Evolutionary conservation across 2,888 invertebrate species (phyloP).

Genomic region (Aporophyla nigra): DNA sequence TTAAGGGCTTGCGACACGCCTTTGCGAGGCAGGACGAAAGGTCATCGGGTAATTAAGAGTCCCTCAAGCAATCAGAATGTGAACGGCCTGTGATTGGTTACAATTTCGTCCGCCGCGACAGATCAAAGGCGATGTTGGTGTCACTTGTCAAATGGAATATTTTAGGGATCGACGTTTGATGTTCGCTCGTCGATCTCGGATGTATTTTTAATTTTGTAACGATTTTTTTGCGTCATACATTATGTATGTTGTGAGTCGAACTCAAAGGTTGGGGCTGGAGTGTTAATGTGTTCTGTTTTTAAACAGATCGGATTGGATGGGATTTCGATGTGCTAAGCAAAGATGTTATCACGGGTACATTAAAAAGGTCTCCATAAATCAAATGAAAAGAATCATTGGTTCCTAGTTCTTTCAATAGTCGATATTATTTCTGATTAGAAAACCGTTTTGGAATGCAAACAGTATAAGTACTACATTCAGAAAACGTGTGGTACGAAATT

Average conservation of each 20-base stretch:
- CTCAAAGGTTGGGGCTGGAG: constrained; percentile 41
- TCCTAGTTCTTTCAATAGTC: background rate
- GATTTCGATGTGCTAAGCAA: constrained; percentile 8
- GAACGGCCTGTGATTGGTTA: constrained; percentile 85
- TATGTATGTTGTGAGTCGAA: constrained; percentile 57
- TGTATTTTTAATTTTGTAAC: constrained; percentile 75
- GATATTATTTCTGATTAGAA: background rate
- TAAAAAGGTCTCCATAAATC: background rate
- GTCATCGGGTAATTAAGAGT: constrained; percentile 89
- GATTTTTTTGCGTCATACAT: constrained; percentile 69
- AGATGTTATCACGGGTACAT: constrained; percentile 35
- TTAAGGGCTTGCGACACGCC: constrained; percentile 82
- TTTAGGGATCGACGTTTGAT: constrained; percentile 81
- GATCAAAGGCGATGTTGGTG: constrained; percentile 85
- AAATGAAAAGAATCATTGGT: background rate
- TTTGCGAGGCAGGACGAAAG: constrained; percentile 79
- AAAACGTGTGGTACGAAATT: background rate
- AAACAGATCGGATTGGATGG: constrained; percentile 17
- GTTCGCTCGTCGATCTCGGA: constrained; percentile 69
- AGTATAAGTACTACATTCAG: background rate
- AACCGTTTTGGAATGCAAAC: background rate
- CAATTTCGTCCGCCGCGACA: constrained; percentile 74
- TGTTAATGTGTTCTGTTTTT: constrained; percentile 60
- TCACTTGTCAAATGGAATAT: constrained; percentile 88
- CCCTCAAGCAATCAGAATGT: constrained; percentile 88